Evolutionary conservation across 2,113 vertebrate genomes (phyloP), one percentile per base, ranked within the genome.

Genomic region (Sinocyclocheilus anophthalmus): DNA sequence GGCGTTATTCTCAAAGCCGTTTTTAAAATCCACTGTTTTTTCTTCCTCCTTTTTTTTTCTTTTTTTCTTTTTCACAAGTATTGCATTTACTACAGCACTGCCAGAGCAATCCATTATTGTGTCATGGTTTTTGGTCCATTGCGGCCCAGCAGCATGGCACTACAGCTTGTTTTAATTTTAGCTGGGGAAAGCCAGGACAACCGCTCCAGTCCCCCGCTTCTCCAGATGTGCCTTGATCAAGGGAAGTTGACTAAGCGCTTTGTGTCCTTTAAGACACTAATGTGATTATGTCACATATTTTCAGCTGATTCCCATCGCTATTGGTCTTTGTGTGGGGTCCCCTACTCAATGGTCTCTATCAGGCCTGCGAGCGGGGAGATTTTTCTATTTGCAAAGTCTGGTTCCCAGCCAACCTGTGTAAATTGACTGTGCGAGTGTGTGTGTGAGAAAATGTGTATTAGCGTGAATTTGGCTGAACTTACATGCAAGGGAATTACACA

Each of bases 101-200:
- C 90, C 81, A 65, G 90, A 93, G 92, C 91, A 92, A 93, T 94
- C 92, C 92, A 93, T 95, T 94, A 93, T 92, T 92, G 92, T 94
- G 94, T 94, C 93, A 94, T 92, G 92, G 91, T 93, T 93, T 90
- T 93, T 92, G 90, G 91, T 94, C 92, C 89, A 85, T 85, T 88
- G 89, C 77, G 91, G 91, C 92, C 93, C 91, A 90, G 89, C 89
- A 91, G 86, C 91, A 67, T 89, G 92, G 92, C 91, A 93, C 92
- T 93, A 92, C 93, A 95, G 94, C 93, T 94, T 95, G 93, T 94
- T 94, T 95, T 93, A 90, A 94, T 95, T 95, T 93, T 86, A 89
- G 91, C 85, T 88, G 90, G 90, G 92, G 91, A 93, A 92, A 92
- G 92, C 90, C 92, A 92, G 91, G 89, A 89, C 91, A 82, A 90